A percentile compares a stretch with the other conserved stretches of the same genome.
phyloP scores from a whole-genome alignment of 2,797 vertebrate genomes.

The Petrocephalus schoutedeni region DNA sequence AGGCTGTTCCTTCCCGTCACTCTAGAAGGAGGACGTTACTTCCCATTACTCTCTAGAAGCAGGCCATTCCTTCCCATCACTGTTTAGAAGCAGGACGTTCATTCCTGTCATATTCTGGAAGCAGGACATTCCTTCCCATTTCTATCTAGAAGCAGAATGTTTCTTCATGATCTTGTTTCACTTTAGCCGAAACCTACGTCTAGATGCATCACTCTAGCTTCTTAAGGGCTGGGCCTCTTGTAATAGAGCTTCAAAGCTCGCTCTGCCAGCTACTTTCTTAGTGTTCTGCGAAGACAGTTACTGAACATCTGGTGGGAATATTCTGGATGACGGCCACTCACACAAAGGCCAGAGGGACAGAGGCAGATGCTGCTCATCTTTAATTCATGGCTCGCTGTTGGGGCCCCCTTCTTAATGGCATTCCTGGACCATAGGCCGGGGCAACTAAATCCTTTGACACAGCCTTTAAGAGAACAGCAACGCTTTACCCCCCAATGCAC shows the following conservation, averaged over 20 bases:
- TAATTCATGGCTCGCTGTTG: constrained; percentile 58
- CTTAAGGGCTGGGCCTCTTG: background rate
- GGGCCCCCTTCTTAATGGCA: constrained; percentile 54
- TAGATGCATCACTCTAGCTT: background rate
- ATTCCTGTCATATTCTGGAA: no score
- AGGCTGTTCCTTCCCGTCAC: no score
- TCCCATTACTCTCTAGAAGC: no score
- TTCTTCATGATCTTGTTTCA: background rate
- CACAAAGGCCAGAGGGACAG: constrained; percentile 13
- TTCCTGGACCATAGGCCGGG: constrained; percentile 54
- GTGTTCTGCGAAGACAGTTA: background rate
- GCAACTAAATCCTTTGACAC: constrained; percentile 59
- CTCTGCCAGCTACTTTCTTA: background rate
- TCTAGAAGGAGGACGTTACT: no score
- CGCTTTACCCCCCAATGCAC: constrained; percentile 55
- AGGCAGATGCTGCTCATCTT: constrained; percentile 51
- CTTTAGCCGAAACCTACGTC: background rate
- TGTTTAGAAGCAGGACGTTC: no score
- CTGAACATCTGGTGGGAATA: constrained; percentile 20
- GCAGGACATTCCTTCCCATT: no score
- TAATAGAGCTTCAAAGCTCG: background rate
- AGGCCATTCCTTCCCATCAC: no score
- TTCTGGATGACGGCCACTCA: background rate
- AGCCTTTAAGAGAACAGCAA: constrained; percentile 51
- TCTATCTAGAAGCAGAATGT: no score